Conservation (phyloP, 2,113 vertebrate species). For the Hemiscyllium ocellatum region DNA sequence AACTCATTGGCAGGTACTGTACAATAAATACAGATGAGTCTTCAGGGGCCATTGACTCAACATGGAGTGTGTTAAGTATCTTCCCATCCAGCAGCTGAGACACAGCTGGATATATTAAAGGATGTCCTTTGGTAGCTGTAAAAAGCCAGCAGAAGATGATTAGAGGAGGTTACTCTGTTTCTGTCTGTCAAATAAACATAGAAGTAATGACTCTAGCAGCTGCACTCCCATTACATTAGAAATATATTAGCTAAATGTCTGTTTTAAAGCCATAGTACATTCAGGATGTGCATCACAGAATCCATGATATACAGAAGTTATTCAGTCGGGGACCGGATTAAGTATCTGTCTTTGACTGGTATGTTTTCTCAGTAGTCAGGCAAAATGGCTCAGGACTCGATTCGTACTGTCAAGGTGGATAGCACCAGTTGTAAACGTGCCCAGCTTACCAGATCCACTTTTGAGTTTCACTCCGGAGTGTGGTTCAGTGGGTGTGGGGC, state of each 20-base stretch:
- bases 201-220: constrained; percentile 28
- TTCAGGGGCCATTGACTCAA: constrained; percentile 19
- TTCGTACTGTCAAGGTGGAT: no score
- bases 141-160: constrained; percentile 24
- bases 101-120: constrained; percentile 36
- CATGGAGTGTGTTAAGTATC: constrained; percentile 22
- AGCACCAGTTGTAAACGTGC: no score
- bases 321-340: background rate
- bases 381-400: background rate
- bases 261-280: background rate
- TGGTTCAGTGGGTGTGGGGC: no score
- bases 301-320: no score
- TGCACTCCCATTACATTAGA: constrained; percentile 21
- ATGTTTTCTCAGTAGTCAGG: background rate
- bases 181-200: constrained; percentile 31
- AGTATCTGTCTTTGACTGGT: background rate
- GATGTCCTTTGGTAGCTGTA: constrained; percentile 22
- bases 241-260: constrained; percentile 29
- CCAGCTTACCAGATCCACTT: no score
- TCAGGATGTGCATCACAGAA: background rate
- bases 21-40: constrained; percentile 34
- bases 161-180: constrained; percentile 30
- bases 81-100: background rate
- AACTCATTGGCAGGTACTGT: constrained; percentile 33
- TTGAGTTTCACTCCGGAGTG: no score